Base-by-base conservation (phyloP, 2,113 vertebrate species). In the Galbula dea region DNA sequence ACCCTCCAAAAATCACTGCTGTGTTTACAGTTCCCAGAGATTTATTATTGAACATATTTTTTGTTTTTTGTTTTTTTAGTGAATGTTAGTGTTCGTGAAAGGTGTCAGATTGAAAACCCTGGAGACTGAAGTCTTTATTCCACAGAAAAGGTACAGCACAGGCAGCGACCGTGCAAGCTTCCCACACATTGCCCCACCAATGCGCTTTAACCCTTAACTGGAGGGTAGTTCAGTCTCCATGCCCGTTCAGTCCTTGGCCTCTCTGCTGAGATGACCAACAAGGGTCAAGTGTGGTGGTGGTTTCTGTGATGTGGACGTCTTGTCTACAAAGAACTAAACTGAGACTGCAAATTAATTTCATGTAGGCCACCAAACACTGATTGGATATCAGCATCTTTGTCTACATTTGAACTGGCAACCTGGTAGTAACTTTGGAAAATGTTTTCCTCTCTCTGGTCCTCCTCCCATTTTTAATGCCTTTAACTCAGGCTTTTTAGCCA, bases 101-200 rank as follows among this genome's bases (percentile, higher is more conserved):
- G 96, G 96, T 96, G 93, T 95, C 97, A 97, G 91, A 96, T 96
- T 97, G 96, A 97, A 97, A 96, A 85, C 94, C 86, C 34, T 97
- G 96, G 97, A 97, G 97, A 97, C 96, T 97, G 95, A 97, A 96
- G 94, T 95, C 97, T 96, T 97, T 88, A 96, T 90, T 96, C 97
- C 96, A 96, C 92, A 97, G 95, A 97, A 94, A 94, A 97, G 96
- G 96, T 96, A 94, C 63, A 97, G 97, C 97, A 96, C 92, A 96
- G 96, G 95, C 94, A 94, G 86, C 34, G 29, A 92, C 96, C 86
- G 24, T 95, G 95, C 92, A 91, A 95, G 94, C 97, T 95, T 93
- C 87, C 86, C 93, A 96, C 93, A 93, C 83, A 34, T 96, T 86
- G 93, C 91, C 96, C 93, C 95, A 96, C 91, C 96, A 34, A 74